Percentiles rank a stretch among this genome's conserved stretches.
Evolutionary conservation across 64 coral and sea anemone species (phyloP).

Genomic region (Porites australiensis): DNA sequence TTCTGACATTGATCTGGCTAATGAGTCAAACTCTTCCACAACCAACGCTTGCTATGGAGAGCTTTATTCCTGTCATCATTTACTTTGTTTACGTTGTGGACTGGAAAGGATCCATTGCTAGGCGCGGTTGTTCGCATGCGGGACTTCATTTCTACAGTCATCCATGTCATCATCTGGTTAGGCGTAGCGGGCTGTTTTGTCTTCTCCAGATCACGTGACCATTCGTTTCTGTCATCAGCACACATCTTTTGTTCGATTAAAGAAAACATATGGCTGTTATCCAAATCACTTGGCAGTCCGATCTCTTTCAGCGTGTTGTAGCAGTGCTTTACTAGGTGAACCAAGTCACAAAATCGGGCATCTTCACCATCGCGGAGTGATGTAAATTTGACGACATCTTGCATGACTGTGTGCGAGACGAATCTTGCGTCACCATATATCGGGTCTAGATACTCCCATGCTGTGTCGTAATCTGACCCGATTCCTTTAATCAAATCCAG

Average conservation of each 20-base stretch:
- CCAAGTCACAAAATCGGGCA: neutral
- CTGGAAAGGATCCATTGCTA: neutral
- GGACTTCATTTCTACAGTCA: slow-evolving; percentile 54
- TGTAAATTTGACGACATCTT: slow-evolving; percentile 40
- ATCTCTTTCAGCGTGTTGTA: neutral
- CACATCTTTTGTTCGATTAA: slow-evolving; percentile 58
- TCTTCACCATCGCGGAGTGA: slow-evolving; percentile 18
- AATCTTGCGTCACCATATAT: slow-evolving; percentile 43
- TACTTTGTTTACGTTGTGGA: slow-evolving; percentile 9
- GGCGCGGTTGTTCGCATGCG: slow-evolving; percentile 61
- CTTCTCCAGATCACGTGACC: slow-evolving; percentile 53
- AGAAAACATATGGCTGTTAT: slow-evolving; percentile 25
- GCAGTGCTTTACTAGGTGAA: neutral
- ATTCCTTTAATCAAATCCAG: neutral
- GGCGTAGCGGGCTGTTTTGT: slow-evolving; percentile 21
- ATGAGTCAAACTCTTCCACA: slow-evolving; percentile 6
- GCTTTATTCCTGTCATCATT: neutral
- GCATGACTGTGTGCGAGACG: slow-evolving; percentile 18
- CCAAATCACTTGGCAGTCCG: neutral
- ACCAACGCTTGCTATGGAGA: slow-evolving; percentile 12
- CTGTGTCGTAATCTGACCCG: neutral
- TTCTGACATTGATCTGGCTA: slow-evolving; percentile 39
- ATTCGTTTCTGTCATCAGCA: slow-evolving; percentile 67
- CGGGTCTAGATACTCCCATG: slow-evolving; percentile 37
- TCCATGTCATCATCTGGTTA: neutral